Base-by-base conservation (phyloP, 2,113 vertebrate species). In the Tetrax tetrax region DNA sequence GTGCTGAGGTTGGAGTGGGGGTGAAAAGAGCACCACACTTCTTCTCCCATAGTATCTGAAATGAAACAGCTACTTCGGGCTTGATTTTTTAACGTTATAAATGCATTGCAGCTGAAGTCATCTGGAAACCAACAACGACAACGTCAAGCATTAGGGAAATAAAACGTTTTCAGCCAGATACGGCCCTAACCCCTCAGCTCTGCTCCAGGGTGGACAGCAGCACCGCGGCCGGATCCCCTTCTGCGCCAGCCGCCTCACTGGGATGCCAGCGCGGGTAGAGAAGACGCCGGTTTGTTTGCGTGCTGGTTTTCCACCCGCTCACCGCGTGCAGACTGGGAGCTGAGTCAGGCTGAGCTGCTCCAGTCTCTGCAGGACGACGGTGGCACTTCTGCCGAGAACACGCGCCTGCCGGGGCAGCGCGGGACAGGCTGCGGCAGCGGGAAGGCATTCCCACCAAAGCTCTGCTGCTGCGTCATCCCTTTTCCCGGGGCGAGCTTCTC, bases 51-150 rank as follows among this genome's bases (percentile, higher is more conserved):
- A 9, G n/a, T 7, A 68, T 71, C 8, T 68, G 38, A 91, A 89
- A 97, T 81, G 56, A 89, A 96, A 93, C 87, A 95, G 90, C 90
- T 94, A 89, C 90, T 94, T 84, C 8, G n/a, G 56, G 74, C 64
- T 91, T 33, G n/a, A 4, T 2, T 69, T 56, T 79, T 81, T 51
- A 16, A 81, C 2, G 9, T 54, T 84, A 54, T 22, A 81, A 89
- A 94, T 41, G 41, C 60, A 71, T 7, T 59, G 61, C 69, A 93
- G 93, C 77, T 78, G 87, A 91, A 93, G 60, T 59, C 7, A 87
- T 81, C 72, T 75, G 70, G 69, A 89, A 94, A 92, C 38, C 48
- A 66, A 14, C 48, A 47, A 29, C 0, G 5, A 24, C 53, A 83
- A 12, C 50, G 74, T 25, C 19, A 51, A 83, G 68, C 56, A 20